These are phyloP conservation scores for Chloroclysta siterata DNA, from an alignment of 2,888 invertebrate species.

Conservation along the genomic window DNA sequence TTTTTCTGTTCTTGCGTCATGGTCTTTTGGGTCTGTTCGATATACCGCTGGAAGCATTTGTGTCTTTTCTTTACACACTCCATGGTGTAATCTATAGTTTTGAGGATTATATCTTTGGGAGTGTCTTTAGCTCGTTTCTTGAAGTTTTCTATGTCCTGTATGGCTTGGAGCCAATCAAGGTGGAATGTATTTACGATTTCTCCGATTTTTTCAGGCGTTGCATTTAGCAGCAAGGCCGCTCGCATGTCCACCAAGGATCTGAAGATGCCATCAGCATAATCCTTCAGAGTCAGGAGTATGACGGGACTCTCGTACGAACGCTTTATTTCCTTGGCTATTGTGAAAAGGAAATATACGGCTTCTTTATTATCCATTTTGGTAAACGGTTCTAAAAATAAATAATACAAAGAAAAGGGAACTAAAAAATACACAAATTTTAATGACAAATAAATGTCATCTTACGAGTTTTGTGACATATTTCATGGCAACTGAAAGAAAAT, in stretches of 20 bases:
- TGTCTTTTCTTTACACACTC: constrained; percentile 44
- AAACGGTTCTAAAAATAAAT: constrained; percentile 30
- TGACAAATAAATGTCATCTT: neutral
- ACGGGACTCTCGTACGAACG: constrained; percentile 54
- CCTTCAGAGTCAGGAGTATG: constrained; percentile 53
- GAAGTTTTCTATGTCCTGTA: constrained; percentile 50
- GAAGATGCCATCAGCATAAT: constrained; percentile 49
- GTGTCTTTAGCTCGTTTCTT: constrained; percentile 46
- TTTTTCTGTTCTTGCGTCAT: constrained; percentile 41
- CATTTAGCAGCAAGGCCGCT: constrained; percentile 37
- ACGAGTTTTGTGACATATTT: neutral
- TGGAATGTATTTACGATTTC: constrained; percentile 50
- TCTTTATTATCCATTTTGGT: constrained; percentile 47
- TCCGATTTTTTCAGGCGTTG: constrained; percentile 30
- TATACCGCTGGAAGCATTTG: constrained; percentile 37
- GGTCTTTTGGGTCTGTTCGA: constrained; percentile 27
- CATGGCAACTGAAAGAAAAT: neutral
- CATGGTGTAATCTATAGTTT: constrained; percentile 49
- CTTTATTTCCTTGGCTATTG: constrained; percentile 52
- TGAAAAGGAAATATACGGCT: constrained; percentile 43
- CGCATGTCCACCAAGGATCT: constrained; percentile 43
- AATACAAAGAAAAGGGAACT: constrained; percentile 21
- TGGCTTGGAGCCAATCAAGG: constrained; percentile 52
- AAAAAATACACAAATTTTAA: neutral
- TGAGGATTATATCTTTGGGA: constrained; percentile 47